Base-by-base conservation (phyloP, 2,888 invertebrate species). In the Alloplasta piceator region DNA sequence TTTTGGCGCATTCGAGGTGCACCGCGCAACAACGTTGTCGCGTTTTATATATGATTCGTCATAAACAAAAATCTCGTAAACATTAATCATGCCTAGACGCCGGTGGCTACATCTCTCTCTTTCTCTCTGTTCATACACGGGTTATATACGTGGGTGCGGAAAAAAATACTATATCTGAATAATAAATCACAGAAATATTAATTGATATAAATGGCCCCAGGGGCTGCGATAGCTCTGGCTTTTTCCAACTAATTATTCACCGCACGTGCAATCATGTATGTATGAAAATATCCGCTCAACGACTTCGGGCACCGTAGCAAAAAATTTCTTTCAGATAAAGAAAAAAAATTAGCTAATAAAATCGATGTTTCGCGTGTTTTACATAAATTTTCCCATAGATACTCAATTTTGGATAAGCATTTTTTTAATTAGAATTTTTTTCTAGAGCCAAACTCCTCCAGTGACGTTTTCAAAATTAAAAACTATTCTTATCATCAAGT, bases 51-150 rank as follows among this genome's bases (percentile, higher is more conserved):
- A 61, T 48, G 67, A 76, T 72, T 76, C 72, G 60, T 60, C 71
- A 64, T 75, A 55, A 58, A 75, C 68, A 71, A 75, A 71, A 80
- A 75, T 71, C 48, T 71, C 79, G 75, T 71, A 80, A 75, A 71
- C 75, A 80, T 71, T 46, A 75, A 75, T 80, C 75, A 75, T 55
- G 41, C 58, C 38, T 14, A 71, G 38, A 60, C 26, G n/a, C 56
- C 50, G 14, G 68, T 52, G 36, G 74, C 56, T 74, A 56, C 14
- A 48, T 52, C 52, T 52, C 48, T 10, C 26, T 1, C 39, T 52
- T 38, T 12, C 50, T 39, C 3, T 52, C 5, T 10, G 39, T 16
- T n/a, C 48, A 12, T 12, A 12, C 48, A 46, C 68, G 63, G 52
- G 58, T 38, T 56, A 50, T 43, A 46, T 38, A 36, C 39, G 56